Base-by-base conservation (phyloP, 2,113 vertebrate species). In the Acinonyx jubatus region DNA sequence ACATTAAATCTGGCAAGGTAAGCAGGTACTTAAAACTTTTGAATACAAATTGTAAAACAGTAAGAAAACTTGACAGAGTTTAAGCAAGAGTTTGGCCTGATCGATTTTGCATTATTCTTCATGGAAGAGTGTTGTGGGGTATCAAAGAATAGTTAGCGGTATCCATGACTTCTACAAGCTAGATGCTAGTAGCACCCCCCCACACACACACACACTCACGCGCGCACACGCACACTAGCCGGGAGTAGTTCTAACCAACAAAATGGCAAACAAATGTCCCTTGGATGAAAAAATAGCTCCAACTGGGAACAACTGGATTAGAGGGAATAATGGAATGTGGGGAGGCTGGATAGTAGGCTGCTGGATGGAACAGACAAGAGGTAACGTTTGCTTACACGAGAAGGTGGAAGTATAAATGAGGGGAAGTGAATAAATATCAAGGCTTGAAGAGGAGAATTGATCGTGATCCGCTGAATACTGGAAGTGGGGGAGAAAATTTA, bases 341-440 rank as follows among this genome's bases (percentile, higher is more conserved):
- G 16, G 1, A 93, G 0, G 4, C 3, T 63, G n/a, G 52, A 21
- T 27, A 50, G 7, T 1, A 57, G n/a, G 13, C 3, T 38, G 2
- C 16, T 45, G 7, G 83, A 63, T 13, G 2, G 10, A 31, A 61
- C 12, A 57, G 66, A 29, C 19, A 61, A 61, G 19, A 69, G 25
- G 3, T 5, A n/a, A 19, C 8, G 1, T 31, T 91, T 68, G 7
- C 18, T 82, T 83, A 78, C 18, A 33, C 52, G 87, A n/a, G 19
- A 36, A 83, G n/a, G 25, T 23, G 7, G 3, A 78, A 23, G 5
- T 61, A 69, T 29, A 76, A 89, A 79, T 19, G 52, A 23, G 3
- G 1, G n/a, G 10, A 66, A 45, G 16, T 15, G 5, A 81, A 41
- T 45, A 69, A 50, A 61, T 33, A 31, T 21, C 4, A 55, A 15